Evolutionary conservation across 2,888 invertebrate genomes (phyloP).

Genomic region (Galerucella calmariensis): DNA sequence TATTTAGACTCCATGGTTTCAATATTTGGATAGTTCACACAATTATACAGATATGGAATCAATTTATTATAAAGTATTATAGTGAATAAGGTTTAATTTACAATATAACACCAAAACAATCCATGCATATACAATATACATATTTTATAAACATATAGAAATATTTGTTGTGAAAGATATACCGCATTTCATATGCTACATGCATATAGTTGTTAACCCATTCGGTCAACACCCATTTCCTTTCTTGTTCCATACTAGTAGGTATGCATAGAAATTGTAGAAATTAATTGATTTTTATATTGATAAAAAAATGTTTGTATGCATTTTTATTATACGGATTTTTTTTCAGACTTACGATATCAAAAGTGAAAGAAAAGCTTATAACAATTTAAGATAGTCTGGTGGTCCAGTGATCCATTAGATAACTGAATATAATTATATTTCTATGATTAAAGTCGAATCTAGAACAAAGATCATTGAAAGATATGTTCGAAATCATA

Average conservation of each 20-base stretch:
- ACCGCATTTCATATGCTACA: constrained; percentile 25
- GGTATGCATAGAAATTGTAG: constrained; percentile 25
- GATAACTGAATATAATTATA: no score
- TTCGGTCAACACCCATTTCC: constrained; percentile 38
- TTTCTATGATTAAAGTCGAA: no score
- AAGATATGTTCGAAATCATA: no score
- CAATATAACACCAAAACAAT: background rate
- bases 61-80: background rate
- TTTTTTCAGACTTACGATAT: background rate
- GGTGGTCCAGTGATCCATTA: no score
- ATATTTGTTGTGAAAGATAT: constrained; percentile 21
- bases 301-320: background rate
- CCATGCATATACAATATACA: background rate
- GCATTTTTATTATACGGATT: constrained; percentile 6
- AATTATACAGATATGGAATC: no score
- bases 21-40: no score
- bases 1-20: no score
- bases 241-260: constrained; percentile 30
- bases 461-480: no score
- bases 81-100: constrained; percentile 4
- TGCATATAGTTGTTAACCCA: constrained; percentile 30
- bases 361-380: no score
- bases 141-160: constrained; percentile 6
- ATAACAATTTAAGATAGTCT: no score
- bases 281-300: constrained; percentile 12